Evolutionary conservation across 2,888 invertebrate genomes (phyloP).

Genomic region (Metellina segmentata): DNA sequence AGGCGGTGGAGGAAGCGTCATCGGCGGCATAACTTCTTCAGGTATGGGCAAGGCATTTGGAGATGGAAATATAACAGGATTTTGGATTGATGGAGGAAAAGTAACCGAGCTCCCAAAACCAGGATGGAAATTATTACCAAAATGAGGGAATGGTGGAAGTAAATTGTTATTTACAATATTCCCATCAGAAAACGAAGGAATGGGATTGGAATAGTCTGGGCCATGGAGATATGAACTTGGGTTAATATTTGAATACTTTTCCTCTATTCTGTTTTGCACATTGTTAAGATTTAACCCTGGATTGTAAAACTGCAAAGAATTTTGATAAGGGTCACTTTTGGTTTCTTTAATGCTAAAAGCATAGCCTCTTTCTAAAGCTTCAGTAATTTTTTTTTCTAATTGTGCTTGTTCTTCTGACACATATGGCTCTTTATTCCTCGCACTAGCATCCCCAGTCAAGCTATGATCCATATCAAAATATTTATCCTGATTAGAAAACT

Average conservation of each 20-base stretch:
- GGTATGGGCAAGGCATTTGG: not conserved
- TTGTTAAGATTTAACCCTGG: not conserved
- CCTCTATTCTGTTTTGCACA: not conserved
- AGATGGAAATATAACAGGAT: not conserved
- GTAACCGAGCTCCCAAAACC: not conserved
- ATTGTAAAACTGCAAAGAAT: not conserved
- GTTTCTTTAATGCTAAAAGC: not conserved
- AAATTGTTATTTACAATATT: not conserved
- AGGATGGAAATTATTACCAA: not conserved
- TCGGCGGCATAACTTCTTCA: not conserved
- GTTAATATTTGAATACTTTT: not conserved
- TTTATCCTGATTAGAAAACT: not conserved
- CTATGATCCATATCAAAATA: not conserved
- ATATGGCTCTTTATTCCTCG: not conserved
- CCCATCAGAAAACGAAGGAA: not conserved
- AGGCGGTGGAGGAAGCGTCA: constrained; percentile 8
- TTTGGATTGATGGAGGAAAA: not conserved
- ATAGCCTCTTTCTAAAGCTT: constrained; percentile 34
- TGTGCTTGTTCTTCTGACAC: constrained; percentile 16
- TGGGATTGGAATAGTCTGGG: not conserved
- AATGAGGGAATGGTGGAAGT: not conserved
- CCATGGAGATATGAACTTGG: not conserved
- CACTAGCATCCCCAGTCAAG: not conserved
- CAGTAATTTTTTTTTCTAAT: constrained; percentile 56
- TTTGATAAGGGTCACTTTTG: not conserved